Percentiles rank a stretch among this genome's conserved stretches.
Evolutionary conservation across 2,797 vertebrate species (phyloP).

Genomic region (Harpagifer antarcticus): DNA sequence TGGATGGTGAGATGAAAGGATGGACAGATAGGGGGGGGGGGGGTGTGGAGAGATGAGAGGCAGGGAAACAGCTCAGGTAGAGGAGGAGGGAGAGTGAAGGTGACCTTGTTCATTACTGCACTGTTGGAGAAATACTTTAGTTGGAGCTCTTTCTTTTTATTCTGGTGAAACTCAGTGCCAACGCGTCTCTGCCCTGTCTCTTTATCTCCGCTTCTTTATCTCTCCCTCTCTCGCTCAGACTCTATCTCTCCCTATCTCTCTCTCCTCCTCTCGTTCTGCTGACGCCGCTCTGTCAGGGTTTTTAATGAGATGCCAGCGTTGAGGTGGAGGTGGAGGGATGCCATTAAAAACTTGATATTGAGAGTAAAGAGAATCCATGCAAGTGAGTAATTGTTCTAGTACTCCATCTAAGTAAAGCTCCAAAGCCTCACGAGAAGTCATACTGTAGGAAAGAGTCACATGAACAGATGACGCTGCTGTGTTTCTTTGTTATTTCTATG

Average conservation of each 20-base stretch:
- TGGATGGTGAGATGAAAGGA: conserved; percentile 75
- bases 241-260: conserved; percentile 61
- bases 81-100: conserved; percentile 62
- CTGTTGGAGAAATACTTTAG: conserved; percentile 64
- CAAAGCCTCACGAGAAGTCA: conserved; percentile 13
- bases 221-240: conserved; percentile 50
- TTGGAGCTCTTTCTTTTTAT: conserved; percentile 53
- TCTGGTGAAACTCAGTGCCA: conserved; percentile 62
- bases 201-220: conserved; percentile 71
- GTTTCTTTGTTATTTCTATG: neutral
- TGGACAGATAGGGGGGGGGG: conserved; percentile 2
- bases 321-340: conserved; percentile 69
- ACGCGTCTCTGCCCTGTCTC: conserved; percentile 64
- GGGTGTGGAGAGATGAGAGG: conserved; percentile 20
- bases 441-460: neutral
- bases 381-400: conserved; percentile 15
- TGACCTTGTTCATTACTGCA: conserved; percentile 76
- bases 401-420: conserved; percentile 28
- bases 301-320: conserved; percentile 81
- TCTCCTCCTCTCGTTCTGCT: conserved; percentile 65
- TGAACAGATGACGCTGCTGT: conserved; percentile 6
- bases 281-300: conserved; percentile 75
- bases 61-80: conserved; percentile 24
- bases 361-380: conserved; percentile 35
- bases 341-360: conserved; percentile 61